These are phyloP conservation scores for Prunella strophiata DNA, from an alignment of 2,797 vertebrate genomes.

Conservation along the genomic window DNA sequence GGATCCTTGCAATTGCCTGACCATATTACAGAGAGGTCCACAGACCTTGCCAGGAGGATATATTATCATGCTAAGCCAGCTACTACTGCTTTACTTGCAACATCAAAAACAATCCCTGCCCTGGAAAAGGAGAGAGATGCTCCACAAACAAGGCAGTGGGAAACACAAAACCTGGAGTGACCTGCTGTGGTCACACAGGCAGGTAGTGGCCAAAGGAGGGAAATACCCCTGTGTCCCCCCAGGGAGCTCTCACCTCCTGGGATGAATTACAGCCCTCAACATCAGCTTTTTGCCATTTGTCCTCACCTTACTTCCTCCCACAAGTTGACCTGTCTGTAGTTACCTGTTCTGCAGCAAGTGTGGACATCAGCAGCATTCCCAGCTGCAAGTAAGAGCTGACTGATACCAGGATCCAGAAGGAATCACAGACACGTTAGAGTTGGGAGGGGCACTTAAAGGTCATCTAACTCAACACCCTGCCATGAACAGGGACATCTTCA, in stretches of 20 bases:
- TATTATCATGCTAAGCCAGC: neutral
- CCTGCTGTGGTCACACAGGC: neutral
- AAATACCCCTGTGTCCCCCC: neutral
- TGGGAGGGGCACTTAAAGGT: neutral
- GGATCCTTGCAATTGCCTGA: neutral
- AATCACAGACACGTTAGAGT: accelerated
- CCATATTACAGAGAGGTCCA: neutral
- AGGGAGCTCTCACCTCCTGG: neutral
- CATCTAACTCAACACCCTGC: neutral
- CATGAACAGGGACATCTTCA: neutral
- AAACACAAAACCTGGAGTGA: neutral
- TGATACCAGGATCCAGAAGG: neutral
- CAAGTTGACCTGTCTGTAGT: neutral
- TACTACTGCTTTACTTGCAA: neutral
- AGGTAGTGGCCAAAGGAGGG: neutral
- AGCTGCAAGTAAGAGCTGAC: neutral
- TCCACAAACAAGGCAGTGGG: neutral
- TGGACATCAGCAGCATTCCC: neutral
- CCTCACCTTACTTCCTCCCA: neutral
- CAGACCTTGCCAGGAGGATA: neutral
- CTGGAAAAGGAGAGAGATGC: neutral
- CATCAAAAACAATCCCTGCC: neutral
- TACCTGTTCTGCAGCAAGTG: neutral
- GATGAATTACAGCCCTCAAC: neutral
- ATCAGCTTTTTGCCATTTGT: neutral